phyloP scores from a whole-genome alignment of 1,140 invertebrate species.

The Diachasmimorpha longicaudata region DNA sequence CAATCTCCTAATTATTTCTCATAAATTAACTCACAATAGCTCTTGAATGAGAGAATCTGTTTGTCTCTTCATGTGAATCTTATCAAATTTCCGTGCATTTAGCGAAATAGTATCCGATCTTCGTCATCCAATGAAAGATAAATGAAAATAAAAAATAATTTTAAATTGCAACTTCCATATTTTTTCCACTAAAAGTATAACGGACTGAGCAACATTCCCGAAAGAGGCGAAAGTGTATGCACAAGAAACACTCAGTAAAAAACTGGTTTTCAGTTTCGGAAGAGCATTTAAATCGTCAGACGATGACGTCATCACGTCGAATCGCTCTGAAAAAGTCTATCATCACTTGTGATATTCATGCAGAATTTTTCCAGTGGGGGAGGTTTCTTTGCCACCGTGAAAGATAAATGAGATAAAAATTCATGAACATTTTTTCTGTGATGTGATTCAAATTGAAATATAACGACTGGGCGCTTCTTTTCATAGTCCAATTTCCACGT shows the following conservation, averaged over 20 bases:
- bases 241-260: background rate
- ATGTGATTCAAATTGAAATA: background rate
- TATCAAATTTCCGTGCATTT: too few relatives aligned
- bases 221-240: background rate
- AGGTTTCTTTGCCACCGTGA: too few relatives aligned
- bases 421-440: background rate
- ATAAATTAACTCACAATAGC: too few relatives aligned
- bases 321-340: background rate
- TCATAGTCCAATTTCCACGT: too few relatives aligned
- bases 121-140: too few relatives aligned
- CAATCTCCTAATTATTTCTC: too few relatives aligned
- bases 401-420: background rate
- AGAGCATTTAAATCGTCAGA: slow-evolving; percentile 27
- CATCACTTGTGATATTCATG: background rate
- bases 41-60: too few relatives aligned
- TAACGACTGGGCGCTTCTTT: background rate
- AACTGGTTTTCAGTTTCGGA: slow-evolving; percentile 26
- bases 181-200: background rate
- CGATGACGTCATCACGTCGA: slow-evolving; percentile 12
- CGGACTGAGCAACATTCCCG: background rate
- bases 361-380: background rate
- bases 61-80: too few relatives aligned
- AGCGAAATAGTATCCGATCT: background rate
- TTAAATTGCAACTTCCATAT: background rate
- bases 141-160: too few relatives aligned